Evolutionary conservation across 2,797 vertebrate species (phyloP), one percentile per base, ranked within the genome.

Genomic region (Phyllotis vaccarum): DNA sequence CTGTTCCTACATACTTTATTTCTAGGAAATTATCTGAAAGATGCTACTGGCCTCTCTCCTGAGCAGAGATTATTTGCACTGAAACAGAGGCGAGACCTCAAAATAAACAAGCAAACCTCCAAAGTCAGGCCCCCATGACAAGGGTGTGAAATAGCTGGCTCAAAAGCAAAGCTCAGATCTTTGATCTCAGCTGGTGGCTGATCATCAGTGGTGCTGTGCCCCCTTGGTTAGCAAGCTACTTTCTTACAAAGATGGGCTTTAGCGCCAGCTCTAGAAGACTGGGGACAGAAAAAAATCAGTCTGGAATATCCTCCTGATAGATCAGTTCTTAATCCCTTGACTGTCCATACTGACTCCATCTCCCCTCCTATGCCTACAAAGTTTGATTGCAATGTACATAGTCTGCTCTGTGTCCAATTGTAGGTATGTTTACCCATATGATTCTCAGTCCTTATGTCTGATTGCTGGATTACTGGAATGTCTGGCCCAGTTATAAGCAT

Each of bases 11-110:
- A 66, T 86, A 31, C 27, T 92, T 95, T 94, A 87, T 72, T 91
- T 95, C 52, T n/a, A 90, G 62, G 34, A 29, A 17, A 92, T 94
- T 79, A 78, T 34, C 46, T 66, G 52, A 74, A 92, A 85, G 40
- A 86, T 62, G 11, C 34, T 37, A 46, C 72, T 43, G 29, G 74
- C 29, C 46, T 94, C 95, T 95, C 52, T 75, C 54, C 89, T 66
- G 34, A 72, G 17, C 52, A 70, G 2, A 91, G n/a, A 56, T 78
- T 60, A 62, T 96, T 93, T 89, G 37, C 9, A 31, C 46, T n/a
- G 16, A 97, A 46, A n/a, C 49, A 91, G 46, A 94, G 24, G 70
- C 27, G 78, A 94, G 64, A 60, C 22, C 46, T 40, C 22, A 70
- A 90, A 95, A 83, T 24, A 46, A 80, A 86, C 64, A 91, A 80